Percentiles rank a stretch among this genome's conserved stretches.
Evolutionary conservation across 2,888 invertebrate species (phyloP).

Genomic region (Volucella inanis): DNA sequence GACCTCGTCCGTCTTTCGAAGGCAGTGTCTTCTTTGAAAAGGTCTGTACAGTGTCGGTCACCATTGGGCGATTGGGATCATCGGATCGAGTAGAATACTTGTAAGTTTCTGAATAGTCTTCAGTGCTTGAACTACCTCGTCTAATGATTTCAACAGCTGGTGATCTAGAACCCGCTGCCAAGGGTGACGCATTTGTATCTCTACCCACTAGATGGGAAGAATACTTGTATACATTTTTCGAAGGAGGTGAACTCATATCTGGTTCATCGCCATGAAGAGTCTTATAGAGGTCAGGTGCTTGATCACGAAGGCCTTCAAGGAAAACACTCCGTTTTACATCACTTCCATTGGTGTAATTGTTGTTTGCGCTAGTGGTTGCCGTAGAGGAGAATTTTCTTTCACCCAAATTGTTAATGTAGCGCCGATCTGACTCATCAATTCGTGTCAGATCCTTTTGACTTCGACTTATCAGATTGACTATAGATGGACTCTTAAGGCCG

Average conservation of each 20-base stretch:
- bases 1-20: conserved; percentile 86
- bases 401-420: conserved; percentile 75
- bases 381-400: conserved; percentile 72
- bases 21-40: conserved; percentile 88
- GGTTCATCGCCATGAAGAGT: conserved; percentile 87
- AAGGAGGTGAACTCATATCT: conserved; percentile 34
- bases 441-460: conserved; percentile 91
- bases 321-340: conserved; percentile 87
- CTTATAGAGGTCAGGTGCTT: conserved; percentile 89
- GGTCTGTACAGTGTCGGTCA: conserved; percentile 89
- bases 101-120: conserved; percentile 89
- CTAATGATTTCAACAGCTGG: conserved; percentile 84
- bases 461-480: conserved; percentile 92
- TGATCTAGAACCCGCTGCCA: conserved; percentile 80
- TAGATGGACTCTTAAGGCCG: conserved; percentile 90
- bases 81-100: conserved; percentile 87
- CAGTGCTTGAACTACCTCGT: conserved; percentile 87
- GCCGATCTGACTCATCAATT: conserved; percentile 82
- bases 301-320: conserved; percentile 87
- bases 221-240: conserved; percentile 65
- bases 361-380: conserved; percentile 39
- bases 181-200: conserved; percentile 77
- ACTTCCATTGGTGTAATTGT: conserved; percentile 54
- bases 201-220: conserved; percentile 52
- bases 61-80: conserved; percentile 87